Evolutionary conservation across 2,888 invertebrate genomes (phyloP).

Genomic region (Trachelus tabidus): DNA sequence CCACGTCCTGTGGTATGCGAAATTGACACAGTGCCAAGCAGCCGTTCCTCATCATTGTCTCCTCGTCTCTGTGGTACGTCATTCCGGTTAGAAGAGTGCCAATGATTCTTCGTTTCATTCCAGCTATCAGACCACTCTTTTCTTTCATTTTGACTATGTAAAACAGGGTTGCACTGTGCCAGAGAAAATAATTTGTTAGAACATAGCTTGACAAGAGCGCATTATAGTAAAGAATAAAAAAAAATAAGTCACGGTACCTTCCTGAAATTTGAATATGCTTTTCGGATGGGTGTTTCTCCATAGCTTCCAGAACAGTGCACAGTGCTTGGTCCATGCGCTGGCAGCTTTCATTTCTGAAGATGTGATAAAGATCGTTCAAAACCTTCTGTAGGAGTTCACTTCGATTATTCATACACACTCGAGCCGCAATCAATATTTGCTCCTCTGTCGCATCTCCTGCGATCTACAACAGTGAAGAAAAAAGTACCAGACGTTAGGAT

Average conservation of each 20-base stretch:
- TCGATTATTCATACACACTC: constrained; percentile 82
- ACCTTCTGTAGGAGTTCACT: constrained; percentile 85
- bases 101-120: constrained; percentile 83
- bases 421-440: constrained; percentile 88
- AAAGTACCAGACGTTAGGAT: neutral
- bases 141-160: constrained; percentile 93
- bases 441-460: constrained; percentile 92
- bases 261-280: constrained; percentile 94
- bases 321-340: constrained; percentile 80
- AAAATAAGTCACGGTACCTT: constrained; percentile 69
- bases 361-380: constrained; percentile 90
- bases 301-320: constrained; percentile 86
- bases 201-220: neutral
- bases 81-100: constrained; percentile 88
- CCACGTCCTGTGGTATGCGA: constrained; percentile 94
- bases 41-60: constrained; percentile 96
- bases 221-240: neutral
- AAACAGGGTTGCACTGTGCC: constrained; percentile 88
- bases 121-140: constrained; percentile 77
- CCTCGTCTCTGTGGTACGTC: constrained; percentile 85
- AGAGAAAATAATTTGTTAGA: constrained; percentile 9
- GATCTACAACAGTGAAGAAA: constrained; percentile 70
- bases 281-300: constrained; percentile 87
- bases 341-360: constrained; percentile 87
- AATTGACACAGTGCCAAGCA: constrained; percentile 95